phyloP scores from a whole-genome alignment of 2,797 vertebrate genomes.

The Catamblyrhynchus diadema region DNA sequence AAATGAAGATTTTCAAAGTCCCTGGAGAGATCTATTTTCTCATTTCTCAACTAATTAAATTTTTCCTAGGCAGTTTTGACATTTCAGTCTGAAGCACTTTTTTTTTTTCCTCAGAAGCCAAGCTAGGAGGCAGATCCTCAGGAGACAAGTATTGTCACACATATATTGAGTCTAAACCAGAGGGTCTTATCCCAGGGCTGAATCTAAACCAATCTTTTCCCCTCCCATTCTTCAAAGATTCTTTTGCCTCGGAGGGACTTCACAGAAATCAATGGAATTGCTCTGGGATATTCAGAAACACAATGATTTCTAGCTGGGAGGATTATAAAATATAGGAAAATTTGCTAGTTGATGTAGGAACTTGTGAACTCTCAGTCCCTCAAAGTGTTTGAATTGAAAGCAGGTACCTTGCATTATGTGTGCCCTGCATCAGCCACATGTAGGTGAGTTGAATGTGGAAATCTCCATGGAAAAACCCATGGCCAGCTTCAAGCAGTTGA shows the following conservation, averaged over 20 bases:
- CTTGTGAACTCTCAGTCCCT: background rate
- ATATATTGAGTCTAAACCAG: background rate
- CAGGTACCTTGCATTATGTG: background rate
- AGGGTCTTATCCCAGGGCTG: background rate
- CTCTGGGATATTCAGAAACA: background rate
- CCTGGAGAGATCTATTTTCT: background rate
- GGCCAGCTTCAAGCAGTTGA: background rate
- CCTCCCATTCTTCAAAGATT: background rate
- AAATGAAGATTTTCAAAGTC: background rate
- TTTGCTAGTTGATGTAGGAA: background rate
- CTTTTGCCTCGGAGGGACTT: background rate
- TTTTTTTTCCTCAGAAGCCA: background rate
- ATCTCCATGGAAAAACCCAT: background rate
- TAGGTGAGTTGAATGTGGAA: background rate
- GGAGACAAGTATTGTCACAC: background rate
- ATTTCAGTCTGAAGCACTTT: background rate
- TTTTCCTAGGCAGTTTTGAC: background rate
- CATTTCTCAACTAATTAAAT: background rate
- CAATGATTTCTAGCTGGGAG: background rate
- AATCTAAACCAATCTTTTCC: background rate
- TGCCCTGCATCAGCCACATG: background rate
- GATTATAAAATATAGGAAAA: background rate
- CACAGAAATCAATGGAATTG: background rate
- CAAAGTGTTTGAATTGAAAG: background rate
- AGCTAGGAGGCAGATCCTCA: background rate